Percentiles rank a stretch among this genome's conserved stretches.
phyloP scores from a whole-genome alignment of 2,888 invertebrate species.

The Ectemnius lituratus region DNA sequence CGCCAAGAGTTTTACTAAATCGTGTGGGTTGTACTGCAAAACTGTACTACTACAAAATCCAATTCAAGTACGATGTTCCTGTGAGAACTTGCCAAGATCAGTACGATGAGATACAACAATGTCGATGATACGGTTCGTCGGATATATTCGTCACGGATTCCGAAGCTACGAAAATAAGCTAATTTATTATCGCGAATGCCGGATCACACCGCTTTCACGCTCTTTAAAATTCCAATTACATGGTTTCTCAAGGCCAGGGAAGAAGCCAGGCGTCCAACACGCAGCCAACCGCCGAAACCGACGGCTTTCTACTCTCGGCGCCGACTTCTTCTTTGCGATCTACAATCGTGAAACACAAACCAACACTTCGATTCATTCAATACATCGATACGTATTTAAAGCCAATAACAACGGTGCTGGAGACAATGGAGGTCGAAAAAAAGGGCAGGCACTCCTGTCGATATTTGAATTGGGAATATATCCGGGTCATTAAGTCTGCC shows the following conservation, averaged over 20 bases:
- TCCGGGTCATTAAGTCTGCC: slow-evolving; percentile 7
- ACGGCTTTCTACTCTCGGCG: slow-evolving; percentile 36
- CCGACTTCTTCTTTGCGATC: too few relatives aligned
- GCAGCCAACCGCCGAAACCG: slow-evolving; percentile 31
- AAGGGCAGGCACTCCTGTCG: neutral
- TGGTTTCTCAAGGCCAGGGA: slow-evolving; percentile 35
- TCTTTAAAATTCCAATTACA: slow-evolving; percentile 39
- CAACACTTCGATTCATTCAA: too few relatives aligned
- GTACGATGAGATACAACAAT: neutral
- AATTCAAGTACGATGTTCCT: neutral
- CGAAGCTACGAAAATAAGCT: neutral
- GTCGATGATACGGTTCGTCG: neutral
- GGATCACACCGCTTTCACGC: slow-evolving; percentile 42
- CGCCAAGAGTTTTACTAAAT: neutral
- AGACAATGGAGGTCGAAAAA: too few relatives aligned
- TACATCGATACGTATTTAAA: too few relatives aligned
- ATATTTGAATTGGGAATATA: neutral
- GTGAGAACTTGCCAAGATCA: neutral
- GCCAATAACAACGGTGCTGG: too few relatives aligned
- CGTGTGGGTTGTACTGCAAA: too few relatives aligned
- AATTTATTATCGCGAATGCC: slow-evolving; percentile 5
- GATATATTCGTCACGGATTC: neutral
- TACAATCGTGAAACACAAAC: too few relatives aligned
- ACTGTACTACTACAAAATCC: neutral
- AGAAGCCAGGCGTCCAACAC: neutral